phyloP scores from a whole-genome alignment of 2,888 invertebrate genomes.

The Drosophila histrio region DNA sequence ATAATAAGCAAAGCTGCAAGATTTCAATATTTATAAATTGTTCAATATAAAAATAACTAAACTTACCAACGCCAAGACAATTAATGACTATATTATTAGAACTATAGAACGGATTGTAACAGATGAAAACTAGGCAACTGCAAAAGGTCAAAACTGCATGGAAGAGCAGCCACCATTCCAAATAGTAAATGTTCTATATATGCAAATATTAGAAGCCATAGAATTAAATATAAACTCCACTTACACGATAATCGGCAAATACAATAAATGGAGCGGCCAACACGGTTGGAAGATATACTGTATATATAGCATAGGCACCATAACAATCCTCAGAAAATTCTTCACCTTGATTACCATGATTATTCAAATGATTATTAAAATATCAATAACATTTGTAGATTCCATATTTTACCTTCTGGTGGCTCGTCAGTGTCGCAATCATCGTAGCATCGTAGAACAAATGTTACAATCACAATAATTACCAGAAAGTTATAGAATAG shows the following conservation, averaged over 20 bases:
- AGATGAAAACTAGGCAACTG: constrained; percentile 13
- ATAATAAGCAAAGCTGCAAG: constrained; percentile 17
- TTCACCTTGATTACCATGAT: background rate
- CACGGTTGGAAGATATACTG: constrained; percentile 21
- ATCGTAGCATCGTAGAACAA: constrained; percentile 22
- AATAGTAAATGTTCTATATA: constrained; percentile 20
- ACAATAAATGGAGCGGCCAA: constrained; percentile 17
- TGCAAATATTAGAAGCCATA: background rate
- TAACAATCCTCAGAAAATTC: constrained; percentile 8
- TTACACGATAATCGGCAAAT: constrained; percentile 26
- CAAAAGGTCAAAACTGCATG: constrained; percentile 8
- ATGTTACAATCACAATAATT: background rate
- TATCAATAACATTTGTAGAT: background rate
- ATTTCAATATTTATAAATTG: background rate
- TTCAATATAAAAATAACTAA: background rate
- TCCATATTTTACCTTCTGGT: background rate
- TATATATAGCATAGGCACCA: background rate
- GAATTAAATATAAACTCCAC: background rate
- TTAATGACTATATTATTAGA: background rate
- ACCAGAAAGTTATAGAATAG: constrained; percentile 20
- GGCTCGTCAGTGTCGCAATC: constrained; percentile 9
- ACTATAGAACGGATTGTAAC: constrained; percentile 28
- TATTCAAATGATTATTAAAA: background rate
- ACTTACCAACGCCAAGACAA: constrained; percentile 18
- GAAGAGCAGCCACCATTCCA: constrained; percentile 41